A percentile compares a stretch with the other conserved stretches of the same genome.
phyloP scores from a whole-genome alignment of 2,888 invertebrate genomes.

The Laspeyria flexula region DNA sequence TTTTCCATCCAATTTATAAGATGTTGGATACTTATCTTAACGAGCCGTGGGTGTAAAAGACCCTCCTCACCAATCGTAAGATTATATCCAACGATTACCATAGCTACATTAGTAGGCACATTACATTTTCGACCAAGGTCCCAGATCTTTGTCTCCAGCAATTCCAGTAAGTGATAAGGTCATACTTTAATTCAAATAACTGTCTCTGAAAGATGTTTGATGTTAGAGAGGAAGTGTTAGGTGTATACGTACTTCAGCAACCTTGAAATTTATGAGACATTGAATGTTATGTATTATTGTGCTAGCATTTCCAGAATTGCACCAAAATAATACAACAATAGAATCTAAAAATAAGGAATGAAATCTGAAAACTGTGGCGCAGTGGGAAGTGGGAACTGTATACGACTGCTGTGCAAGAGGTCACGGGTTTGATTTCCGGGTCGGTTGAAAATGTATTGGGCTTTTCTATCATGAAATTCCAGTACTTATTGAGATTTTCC shows the following conservation, averaged over 20 bases:
- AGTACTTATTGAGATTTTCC: too few species aligned
- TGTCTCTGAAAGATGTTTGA: constrained; percentile 35
- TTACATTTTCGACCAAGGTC: constrained; percentile 46
- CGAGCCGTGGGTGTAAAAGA: constrained; percentile 59
- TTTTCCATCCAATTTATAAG: too few species aligned
- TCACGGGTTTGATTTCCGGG: too few species aligned
- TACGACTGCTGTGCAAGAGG: too few species aligned
- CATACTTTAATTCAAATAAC: constrained; percentile 61
- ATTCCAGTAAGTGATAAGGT: constrained; percentile 73
- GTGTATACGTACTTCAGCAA: neutral
- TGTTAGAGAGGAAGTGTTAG: constrained; percentile 27
- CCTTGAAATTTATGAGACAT: constrained; percentile 21
- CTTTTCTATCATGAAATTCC: too few species aligned
- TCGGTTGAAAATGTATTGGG: too few species aligned
- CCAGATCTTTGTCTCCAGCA: constrained; percentile 63
- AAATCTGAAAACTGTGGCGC: too few species aligned
- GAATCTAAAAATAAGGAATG: too few species aligned
- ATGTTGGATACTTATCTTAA: constrained; percentile 41
- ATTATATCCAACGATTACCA: constrained; percentile 61
- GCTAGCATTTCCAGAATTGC: neutral
- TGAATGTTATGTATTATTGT: neutral
- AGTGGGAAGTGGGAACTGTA: too few species aligned
- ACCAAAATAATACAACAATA: neutral
- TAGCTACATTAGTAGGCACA: constrained; percentile 51
- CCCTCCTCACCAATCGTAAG: constrained; percentile 65